These are phyloP conservation scores for Callochromis pleurospilus DNA, from an alignment of 2,113 vertebrate genomes.

Conservation along the genomic window DNA sequence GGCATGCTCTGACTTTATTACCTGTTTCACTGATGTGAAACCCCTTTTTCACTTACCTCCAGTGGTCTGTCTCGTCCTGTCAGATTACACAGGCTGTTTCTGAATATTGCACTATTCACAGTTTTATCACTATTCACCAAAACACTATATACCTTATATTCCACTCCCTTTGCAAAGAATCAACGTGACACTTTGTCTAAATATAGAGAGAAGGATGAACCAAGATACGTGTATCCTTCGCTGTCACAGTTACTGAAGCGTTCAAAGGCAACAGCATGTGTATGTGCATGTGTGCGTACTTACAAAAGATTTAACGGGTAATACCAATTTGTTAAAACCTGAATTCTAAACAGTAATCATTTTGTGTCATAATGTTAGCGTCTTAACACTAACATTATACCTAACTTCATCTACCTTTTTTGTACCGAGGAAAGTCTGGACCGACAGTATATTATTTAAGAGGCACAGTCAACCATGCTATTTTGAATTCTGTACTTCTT, in stretches of 20 bases:
- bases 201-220: not conserved
- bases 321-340: not conserved
- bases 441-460: not conserved
- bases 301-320: not conserved
- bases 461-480: slow-evolving; percentile 15
- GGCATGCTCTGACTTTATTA: not conserved
- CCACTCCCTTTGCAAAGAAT: slow-evolving; percentile 75
- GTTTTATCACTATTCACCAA: slow-evolving; percentile 1
- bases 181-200: slow-evolving; percentile 69
- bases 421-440: not conserved
- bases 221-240: not conserved
- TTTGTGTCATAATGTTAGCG: not conserved
- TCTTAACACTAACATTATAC: not conserved
- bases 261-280: not conserved
- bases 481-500: slow-evolving; percentile 50
- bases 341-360: not conserved
- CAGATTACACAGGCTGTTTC: not conserved
- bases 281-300: not conserved
- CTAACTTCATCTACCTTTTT: not conserved
- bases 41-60: not conserved
- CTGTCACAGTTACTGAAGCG: not conserved
- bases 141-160: not conserved
- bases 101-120: not conserved
- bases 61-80: not conserved
- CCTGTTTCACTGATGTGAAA: slow-evolving; percentile 6